Evolutionary conservation across 2,797 vertebrate genomes (phyloP), one percentile per base, ranked within the genome.

Genomic region (Zonotrichia albicollis): DNA sequence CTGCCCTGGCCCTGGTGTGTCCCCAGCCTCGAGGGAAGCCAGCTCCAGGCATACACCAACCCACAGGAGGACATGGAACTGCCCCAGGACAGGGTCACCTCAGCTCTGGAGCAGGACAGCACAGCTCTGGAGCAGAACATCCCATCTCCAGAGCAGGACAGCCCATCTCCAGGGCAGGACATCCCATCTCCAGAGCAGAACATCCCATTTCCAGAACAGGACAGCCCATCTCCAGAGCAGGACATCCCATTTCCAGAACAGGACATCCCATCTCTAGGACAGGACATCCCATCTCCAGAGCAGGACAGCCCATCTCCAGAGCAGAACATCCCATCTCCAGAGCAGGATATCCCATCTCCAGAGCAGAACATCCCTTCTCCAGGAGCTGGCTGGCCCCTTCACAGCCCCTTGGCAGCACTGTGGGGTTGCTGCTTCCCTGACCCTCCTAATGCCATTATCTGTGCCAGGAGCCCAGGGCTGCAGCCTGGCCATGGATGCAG

Each of bases 361-460:
- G 32, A 3, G 57, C 16, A 60, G 57, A 7, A 70, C 64, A 89
- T 13, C 27, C 22, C 62, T 23, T 3, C 60, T 70, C 43, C 50
- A 27, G n/a, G 7, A 89, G 32, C 62, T 1, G 0, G 16, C 48
- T 48, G 5, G 0, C 32, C 42, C 53, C 45, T 36, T 34, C 26
- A 1, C n/a, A 50, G 34, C 50, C 45, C n/a, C 40, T 26, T 17
- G 46, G 70, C 30, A 92, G 75, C 22, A 27, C 32, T 0, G 0
- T 27, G 26, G n/a, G 64, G 64, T 71, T 92, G 80, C 77, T 53
- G 92, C 71, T 48, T 64, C 67, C 60, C 26, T 25, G 45, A 83
- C 2, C 5, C 43, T 68, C 70, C 73, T 79, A 73, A 86, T 60
- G 71, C 18, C 27, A 25, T 88, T 75, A 42, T 66, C 62, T 55